phyloP scores from a whole-genome alignment of 2,797 vertebrate species.

The Trachops cirrhosus region DNA sequence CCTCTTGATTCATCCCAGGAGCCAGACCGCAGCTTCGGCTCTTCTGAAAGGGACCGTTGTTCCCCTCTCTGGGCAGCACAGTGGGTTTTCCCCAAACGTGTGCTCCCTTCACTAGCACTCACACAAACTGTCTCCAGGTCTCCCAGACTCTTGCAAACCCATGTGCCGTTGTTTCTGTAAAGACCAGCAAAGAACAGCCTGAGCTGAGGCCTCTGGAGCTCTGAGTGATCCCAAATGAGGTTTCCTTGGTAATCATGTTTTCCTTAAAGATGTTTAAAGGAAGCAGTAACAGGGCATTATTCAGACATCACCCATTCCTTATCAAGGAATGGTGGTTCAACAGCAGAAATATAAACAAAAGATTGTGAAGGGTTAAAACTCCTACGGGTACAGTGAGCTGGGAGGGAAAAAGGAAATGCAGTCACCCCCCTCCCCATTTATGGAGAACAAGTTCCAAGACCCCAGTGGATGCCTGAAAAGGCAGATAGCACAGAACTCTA shows the following conservation, averaged over 20 bases:
- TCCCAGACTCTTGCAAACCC: background rate
- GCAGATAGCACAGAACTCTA: background rate
- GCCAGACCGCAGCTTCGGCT: background rate
- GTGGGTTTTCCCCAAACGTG: background rate
- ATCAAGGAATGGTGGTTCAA: background rate
- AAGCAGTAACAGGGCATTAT: conserved; percentile 27
- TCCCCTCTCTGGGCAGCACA: background rate
- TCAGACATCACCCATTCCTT: conserved; percentile 41
- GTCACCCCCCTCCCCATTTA: too few species aligned
- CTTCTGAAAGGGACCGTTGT: background rate
- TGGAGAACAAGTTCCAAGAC: background rate
- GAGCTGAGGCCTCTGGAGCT: background rate
- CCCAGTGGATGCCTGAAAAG: background rate
- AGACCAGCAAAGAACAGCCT: background rate
- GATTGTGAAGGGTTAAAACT: background rate
- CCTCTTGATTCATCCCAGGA: background rate
- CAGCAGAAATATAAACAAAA: background rate
- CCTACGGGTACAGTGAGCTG: background rate
- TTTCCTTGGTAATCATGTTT: conserved; percentile 63
- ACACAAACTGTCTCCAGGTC: background rate
- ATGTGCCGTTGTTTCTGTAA: background rate
- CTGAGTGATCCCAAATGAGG: conserved; percentile 54
- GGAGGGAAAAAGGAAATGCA: background rate
- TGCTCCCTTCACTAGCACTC: background rate
- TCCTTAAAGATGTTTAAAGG: conserved; percentile 63